Conservation (phyloP, 1,140 invertebrate species). For the Aphidius gifuensis region DNA sequence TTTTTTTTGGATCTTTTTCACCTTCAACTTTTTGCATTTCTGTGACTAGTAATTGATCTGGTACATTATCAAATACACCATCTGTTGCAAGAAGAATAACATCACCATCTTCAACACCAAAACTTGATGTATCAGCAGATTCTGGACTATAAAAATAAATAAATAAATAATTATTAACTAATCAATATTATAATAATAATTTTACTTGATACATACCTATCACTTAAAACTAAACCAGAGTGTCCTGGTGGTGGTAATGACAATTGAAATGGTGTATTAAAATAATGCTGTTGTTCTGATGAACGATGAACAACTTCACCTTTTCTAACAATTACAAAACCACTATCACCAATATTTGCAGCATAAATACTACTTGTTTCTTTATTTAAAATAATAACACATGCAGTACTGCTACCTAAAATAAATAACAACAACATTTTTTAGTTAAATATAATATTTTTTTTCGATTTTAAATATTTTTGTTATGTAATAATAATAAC, state of each 20-base stretch:
- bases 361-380: slow-evolving; percentile 87
- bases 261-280: slow-evolving; percentile 97
- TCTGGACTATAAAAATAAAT: slow-evolving; percentile 68
- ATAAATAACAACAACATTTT: slow-evolving; percentile 10
- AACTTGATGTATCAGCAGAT: slow-evolving; percentile 84
- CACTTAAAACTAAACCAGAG: slow-evolving; percentile 78
- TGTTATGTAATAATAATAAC: too few species aligned
- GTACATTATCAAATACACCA: slow-evolving; percentile 97
- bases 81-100: slow-evolving; percentile 94
- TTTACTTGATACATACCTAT: slow-evolving; percentile 62
- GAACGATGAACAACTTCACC: slow-evolving; percentile 86
- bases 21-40: slow-evolving; percentile 73
- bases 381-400: slow-evolving; percentile 88
- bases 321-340: slow-evolving; percentile 87
- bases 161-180: background rate
- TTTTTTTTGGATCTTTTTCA: slow-evolving; percentile 66
- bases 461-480: too few species aligned
- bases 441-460: background rate
- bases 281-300: slow-evolving; percentile 96
- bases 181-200: background rate
- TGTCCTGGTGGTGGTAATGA: slow-evolving; percentile 88
- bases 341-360: slow-evolving; percentile 98
- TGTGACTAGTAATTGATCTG: slow-evolving; percentile 80
- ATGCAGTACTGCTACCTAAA: slow-evolving; percentile 93
- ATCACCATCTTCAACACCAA: slow-evolving; percentile 90